phyloP scores from a whole-genome alignment of 2,888 invertebrate species.

The Molanna angustata region DNA sequence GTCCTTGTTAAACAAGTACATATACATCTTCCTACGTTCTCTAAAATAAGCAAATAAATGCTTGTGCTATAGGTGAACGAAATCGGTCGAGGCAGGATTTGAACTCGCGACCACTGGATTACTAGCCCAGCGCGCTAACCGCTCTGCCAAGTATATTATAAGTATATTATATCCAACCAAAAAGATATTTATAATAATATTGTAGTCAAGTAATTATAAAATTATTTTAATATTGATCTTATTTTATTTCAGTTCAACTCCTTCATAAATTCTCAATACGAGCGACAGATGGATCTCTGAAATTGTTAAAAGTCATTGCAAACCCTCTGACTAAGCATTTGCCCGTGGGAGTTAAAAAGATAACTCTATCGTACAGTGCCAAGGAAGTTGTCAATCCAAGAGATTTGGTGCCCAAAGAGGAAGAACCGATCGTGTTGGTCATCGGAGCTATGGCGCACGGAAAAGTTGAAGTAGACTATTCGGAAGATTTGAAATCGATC shows the following conservation, averaged over 20 bases:
- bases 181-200: too few species aligned
- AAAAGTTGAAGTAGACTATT: slow-evolving; percentile 82
- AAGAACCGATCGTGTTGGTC: slow-evolving; percentile 84
- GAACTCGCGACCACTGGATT: too few species aligned
- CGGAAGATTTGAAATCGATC: slow-evolving; percentile 87
- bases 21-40: too few species aligned
- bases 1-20: too few species aligned
- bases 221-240: too few species aligned
- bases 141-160: too few species aligned
- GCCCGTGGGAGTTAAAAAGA: slow-evolving; percentile 89
- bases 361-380: slow-evolving; percentile 86
- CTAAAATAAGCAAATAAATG: too few species aligned
- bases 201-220: too few species aligned
- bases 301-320: slow-evolving; percentile 92
- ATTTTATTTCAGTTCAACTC: slow-evolving; percentile 77
- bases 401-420: slow-evolving; percentile 74
- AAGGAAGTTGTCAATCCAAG: slow-evolving; percentile 65
- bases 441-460: slow-evolving; percentile 99
- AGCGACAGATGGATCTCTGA: slow-evolving; percentile 85
- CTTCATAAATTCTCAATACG: slow-evolving; percentile 92
- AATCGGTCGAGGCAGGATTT: too few species aligned
- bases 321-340: slow-evolving; percentile 94
- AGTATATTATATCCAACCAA: too few species aligned
- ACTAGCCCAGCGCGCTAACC: too few species aligned
- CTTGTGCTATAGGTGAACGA: too few species aligned